A percentile compares a stretch with the other conserved stretches of the same genome.
Conservation (phyloP, 1,140 invertebrate genomes). For the Drosophila orena region DNA sequence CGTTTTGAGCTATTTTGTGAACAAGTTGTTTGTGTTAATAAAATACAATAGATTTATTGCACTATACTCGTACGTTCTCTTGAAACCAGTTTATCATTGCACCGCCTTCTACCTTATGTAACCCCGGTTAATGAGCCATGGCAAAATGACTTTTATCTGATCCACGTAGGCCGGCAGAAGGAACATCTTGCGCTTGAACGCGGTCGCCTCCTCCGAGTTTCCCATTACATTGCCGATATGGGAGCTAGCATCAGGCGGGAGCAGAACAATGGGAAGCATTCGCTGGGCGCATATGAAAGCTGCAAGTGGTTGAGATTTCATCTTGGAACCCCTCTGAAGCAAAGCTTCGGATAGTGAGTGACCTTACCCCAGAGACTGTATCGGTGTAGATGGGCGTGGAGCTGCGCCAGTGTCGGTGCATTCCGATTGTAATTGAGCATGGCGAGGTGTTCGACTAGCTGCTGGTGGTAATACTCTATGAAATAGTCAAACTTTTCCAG, state of each 20-base stretch:
- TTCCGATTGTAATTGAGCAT: conserved; percentile 59
- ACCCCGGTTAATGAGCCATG: conserved; percentile 65
- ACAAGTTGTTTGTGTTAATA: not conserved
- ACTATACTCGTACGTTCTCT: not conserved
- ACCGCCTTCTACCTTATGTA: conserved; percentile 50
- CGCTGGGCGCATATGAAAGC: conserved; percentile 68
- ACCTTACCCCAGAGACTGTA: conserved; percentile 70
- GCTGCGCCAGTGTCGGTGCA: conserved; percentile 55
- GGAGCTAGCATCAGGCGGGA: conserved; percentile 54
- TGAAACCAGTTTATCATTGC: not conserved
- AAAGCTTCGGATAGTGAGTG: not conserved
- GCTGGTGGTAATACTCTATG: conserved; percentile 72
- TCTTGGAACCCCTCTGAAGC: conserved; percentile 2
- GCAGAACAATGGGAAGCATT: conserved; percentile 63
- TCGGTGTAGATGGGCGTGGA: conserved; percentile 56
- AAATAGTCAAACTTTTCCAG: conserved; percentile 73
- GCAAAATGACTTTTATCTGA: conserved; percentile 68
- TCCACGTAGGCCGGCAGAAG: conserved; percentile 61
- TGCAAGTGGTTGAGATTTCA: conserved; percentile 24
- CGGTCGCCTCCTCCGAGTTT: conserved; percentile 52
- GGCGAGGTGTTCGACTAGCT: conserved; percentile 52
- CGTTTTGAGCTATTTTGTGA: not conserved
- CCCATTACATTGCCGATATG: conserved; percentile 66
- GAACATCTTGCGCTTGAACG: conserved; percentile 67
- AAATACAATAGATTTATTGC: conserved; percentile 8